Conservation (phyloP, 2,113 vertebrate species). For the Deroptyus accipitrinus region DNA sequence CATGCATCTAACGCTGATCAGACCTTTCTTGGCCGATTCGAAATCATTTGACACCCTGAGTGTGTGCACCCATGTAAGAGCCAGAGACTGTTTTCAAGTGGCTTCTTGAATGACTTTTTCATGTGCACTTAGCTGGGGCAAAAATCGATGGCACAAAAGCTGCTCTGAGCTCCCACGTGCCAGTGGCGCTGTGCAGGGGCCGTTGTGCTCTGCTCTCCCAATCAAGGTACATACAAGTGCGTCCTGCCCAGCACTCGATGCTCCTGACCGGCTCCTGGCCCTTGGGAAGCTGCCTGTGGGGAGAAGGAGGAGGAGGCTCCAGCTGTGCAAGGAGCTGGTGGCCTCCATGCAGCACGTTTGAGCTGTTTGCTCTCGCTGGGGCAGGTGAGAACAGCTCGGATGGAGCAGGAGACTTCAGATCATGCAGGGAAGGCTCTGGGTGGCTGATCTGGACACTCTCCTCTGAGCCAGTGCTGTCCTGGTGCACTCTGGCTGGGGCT, state of each 20-base stretch:
- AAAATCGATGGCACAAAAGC: neutral
- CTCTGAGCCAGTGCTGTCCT: neutral
- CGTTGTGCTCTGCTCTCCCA: fast-evolving
- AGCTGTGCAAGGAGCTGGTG: neutral
- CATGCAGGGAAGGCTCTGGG: neutral
- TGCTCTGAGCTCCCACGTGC: neutral
- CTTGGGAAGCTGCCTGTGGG: neutral
- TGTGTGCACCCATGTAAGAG: neutral
- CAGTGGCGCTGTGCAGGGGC: neutral
- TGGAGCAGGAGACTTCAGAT: neutral
- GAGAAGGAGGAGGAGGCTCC: neutral
- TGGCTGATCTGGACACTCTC: neutral
- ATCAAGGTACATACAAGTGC: fast-evolving
- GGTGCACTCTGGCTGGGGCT: neutral
- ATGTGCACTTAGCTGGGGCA: neutral
- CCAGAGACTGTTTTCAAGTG: neutral
- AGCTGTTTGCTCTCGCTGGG: neutral
- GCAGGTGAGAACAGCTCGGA: neutral
- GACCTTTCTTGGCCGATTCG: neutral
- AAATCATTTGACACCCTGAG: conserved; percentile 16
- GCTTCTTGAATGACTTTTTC: conserved; percentile 40
- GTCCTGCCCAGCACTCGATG: neutral
- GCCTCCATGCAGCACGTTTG: neutral
- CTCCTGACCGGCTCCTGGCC: neutral
- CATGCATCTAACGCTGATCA: conserved; percentile 17